These are phyloP conservation scores for Tarsius wallacei DNA, from an alignment of 2,797 vertebrate species.

Conservation along the genomic window DNA sequence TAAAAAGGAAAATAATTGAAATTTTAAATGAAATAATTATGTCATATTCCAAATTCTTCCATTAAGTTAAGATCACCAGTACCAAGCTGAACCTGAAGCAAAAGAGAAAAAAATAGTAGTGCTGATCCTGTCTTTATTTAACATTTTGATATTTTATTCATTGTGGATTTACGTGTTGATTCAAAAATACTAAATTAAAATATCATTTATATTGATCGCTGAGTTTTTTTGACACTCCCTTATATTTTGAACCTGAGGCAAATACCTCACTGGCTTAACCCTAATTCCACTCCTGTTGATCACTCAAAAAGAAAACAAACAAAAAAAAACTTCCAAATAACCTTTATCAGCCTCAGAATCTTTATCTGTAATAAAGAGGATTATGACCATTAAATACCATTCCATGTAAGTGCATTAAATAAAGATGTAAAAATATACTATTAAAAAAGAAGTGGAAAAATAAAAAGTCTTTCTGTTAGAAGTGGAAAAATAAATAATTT, in stretches of 20 bases:
- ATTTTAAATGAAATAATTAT: constrained; percentile 19
- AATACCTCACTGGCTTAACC: background rate
- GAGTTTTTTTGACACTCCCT: background rate
- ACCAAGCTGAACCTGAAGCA: background rate
- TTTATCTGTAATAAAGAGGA: no score
- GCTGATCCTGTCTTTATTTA: background rate
- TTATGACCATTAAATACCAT: no score
- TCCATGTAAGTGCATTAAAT: no score
- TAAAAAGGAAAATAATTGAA: constrained; percentile 25
- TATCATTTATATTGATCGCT: background rate
- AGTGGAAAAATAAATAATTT: background rate
- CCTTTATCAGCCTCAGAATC: no score
- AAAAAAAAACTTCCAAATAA: no score
- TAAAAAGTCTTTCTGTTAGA: background rate
- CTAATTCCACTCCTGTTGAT: background rate
- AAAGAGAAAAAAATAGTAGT: background rate
- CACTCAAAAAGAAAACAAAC: background rate
- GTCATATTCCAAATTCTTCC: constrained; percentile 51
- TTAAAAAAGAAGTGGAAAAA: background rate
- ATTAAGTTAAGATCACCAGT: background rate
- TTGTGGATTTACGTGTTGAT: no score
- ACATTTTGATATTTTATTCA: no score
- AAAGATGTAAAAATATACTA: no score
- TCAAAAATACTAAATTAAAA: no score
- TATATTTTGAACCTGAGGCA: constrained; percentile 32